Base-by-base conservation (phyloP, 2,888 invertebrate species). In the Lasioglossum zephyrum region DNA sequence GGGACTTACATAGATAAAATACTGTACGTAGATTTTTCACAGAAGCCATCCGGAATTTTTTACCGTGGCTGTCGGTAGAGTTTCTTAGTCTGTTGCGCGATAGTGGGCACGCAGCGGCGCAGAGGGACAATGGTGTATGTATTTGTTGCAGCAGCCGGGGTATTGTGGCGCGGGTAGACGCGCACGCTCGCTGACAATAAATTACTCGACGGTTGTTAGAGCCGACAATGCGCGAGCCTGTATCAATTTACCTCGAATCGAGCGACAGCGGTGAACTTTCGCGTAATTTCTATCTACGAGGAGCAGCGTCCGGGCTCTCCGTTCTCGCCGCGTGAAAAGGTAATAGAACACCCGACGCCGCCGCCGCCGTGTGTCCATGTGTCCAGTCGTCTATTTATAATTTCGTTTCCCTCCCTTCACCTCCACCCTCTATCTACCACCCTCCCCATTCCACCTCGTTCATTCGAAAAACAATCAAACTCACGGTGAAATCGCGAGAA, bases 381-480 rank as follows among this genome's bases (percentile, higher is more conserved):
- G 77, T 53, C 74, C 70, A 60, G 72, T 73, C 66, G 84, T 77
- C 89, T 90, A 90, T 91, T 91, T 90, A 91, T 91, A 91, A 90
- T 90, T 90, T 89, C 81, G 81, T 87, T 31, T 36, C 36, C 18
- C 31, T 63, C 63, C 18, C 31, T 18, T 8, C 63, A 4, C 16
- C 26, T 1, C 31, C 31, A 13, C 44, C 44, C 44, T 13, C 44
- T 13, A 41, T 36, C 36, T 36, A 8, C 5, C 63, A 6, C 3
- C 31, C 2, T 2, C 31, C n/a, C 63, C 18, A 31, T 5, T 31
- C 63, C 6, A 13, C 63, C 63, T 84, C 91, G 87, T 89, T 89
- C 89, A 87, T 87, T 87, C 85, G 89, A 87, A 89, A 89, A 89
- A 91, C 89, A 90, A 91, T 91, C 91, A 81, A 85, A 85, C 85